Evolutionary conservation across 2,113 vertebrate species (phyloP).

Genomic region (Neodontobutis hainanensis): DNA sequence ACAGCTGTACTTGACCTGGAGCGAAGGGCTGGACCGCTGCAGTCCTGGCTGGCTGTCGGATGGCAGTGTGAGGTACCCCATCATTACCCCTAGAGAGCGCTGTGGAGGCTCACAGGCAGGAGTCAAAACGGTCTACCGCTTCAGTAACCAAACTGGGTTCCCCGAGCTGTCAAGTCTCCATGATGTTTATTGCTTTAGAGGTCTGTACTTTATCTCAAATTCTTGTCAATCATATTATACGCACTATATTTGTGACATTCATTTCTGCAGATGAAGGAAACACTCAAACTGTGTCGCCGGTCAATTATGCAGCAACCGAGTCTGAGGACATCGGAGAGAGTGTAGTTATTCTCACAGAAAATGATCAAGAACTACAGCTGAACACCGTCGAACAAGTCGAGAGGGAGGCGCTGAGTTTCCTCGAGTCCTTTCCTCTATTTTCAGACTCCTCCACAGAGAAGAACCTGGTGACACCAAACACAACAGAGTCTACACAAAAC

Average conservation of each 20-base stretch:
- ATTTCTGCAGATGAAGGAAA: slow-evolving; percentile 55
- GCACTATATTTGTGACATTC: background rate
- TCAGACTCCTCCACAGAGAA: slow-evolving; percentile 23
- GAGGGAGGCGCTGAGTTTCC: slow-evolving; percentile 86
- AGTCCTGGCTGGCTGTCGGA: slow-evolving; percentile 93
- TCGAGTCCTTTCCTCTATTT: slow-evolving; percentile 82
- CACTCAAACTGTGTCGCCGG: slow-evolving; percentile 66
- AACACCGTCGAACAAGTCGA: slow-evolving; percentile 71
- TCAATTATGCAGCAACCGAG: slow-evolving; percentile 67
- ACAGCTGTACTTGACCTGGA: slow-evolving; percentile 93
- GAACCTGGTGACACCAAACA: slow-evolving; percentile 18
- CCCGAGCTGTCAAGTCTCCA: slow-evolving; percentile 84
- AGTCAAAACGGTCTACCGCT: slow-evolving; percentile 92
- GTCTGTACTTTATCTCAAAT: slow-evolving; percentile 64
- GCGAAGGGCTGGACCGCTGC: slow-evolving; percentile 87
- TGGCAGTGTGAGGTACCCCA: slow-evolving; percentile 95
- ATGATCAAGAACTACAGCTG: slow-evolving; percentile 83
- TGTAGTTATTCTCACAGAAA: slow-evolving; percentile 83
- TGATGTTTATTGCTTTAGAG: slow-evolving; percentile 91
- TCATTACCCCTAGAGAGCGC: slow-evolving; percentile 86
- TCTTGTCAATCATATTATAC: background rate
- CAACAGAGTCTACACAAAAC: slow-evolving; percentile 25
- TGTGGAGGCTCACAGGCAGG: slow-evolving; percentile 88
- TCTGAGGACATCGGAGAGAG: slow-evolving; percentile 72
- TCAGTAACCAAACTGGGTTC: slow-evolving; percentile 94